phyloP scores from a whole-genome alignment of 1,140 invertebrate species.

The Drosophila santomea region DNA sequence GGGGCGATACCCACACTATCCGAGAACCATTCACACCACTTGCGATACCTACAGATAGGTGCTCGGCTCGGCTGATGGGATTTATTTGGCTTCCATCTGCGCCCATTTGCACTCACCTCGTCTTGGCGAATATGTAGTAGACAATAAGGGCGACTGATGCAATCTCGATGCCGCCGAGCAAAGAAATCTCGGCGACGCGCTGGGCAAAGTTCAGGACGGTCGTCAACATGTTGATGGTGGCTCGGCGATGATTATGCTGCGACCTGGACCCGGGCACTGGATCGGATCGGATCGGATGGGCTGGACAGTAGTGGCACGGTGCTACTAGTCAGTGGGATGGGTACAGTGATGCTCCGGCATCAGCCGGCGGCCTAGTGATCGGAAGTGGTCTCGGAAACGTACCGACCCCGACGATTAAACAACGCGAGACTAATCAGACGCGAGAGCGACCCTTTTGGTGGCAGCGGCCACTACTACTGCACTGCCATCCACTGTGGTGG shows the following conservation, averaged over 20 bases:
- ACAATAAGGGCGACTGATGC: constrained; percentile 78
- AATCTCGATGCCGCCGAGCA: constrained; percentile 80
- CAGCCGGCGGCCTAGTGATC: constrained; percentile 51
- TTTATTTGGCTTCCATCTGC: constrained; percentile 58
- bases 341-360: constrained; percentile 18
- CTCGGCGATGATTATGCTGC: constrained; percentile 22
- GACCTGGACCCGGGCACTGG: neutral
- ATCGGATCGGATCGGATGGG: neutral
- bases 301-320: too few relatives aligned
- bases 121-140: constrained; percentile 81
- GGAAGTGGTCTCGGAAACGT: constrained; percentile 32
- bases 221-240: constrained; percentile 57
- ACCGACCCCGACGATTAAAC: constrained; percentile 24
- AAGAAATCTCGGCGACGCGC: constrained; percentile 74
- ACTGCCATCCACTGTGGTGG: constrained; percentile 1
- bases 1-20: neutral
- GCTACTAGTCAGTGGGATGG: too few relatives aligned
- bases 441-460: constrained; percentile 29
- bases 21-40: too few relatives aligned
- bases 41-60: neutral
- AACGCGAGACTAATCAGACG: neutral
- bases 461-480: constrained; percentile 20
- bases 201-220: constrained; percentile 73
- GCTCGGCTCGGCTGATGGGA: constrained; percentile 22
- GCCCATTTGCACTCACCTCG: constrained; percentile 66